Evolutionary conservation across 2,888 invertebrate genomes (phyloP).

Genomic region (Nematopogon swammerdamellus): DNA sequence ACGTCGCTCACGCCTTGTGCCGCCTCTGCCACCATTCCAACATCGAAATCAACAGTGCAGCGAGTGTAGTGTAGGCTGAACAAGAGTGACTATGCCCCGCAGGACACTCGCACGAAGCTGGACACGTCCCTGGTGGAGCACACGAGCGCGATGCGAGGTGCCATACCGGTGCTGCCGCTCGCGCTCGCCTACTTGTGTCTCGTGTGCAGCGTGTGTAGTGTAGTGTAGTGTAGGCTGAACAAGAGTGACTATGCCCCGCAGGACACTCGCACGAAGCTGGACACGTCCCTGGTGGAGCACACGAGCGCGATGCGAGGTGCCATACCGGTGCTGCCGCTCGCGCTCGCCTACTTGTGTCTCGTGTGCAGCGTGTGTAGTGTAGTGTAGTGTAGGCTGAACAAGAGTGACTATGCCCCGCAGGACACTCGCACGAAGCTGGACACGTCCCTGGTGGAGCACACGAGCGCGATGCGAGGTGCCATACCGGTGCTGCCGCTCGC

Average conservation of each 20-base stretch:
- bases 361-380: slow-evolving; percentile 54
- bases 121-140: slow-evolving; percentile 78
- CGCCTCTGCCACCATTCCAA: too few species aligned
- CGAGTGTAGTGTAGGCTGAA: too few species aligned
- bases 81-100: slow-evolving; percentile 13
- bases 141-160: slow-evolving; percentile 84
- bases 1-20: too few species aligned
- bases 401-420: slow-evolving; percentile 35
- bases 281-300: slow-evolving; percentile 74
- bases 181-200: slow-evolving; percentile 86
- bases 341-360: slow-evolving; percentile 84
- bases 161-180: slow-evolving; percentile 87
- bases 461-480: slow-evolving; percentile 85
- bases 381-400: too few species aligned
- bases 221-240: too few species aligned
- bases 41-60: too few species aligned
- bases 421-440: slow-evolving; percentile 75
- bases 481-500: slow-evolving; percentile 87
- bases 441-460: slow-evolving; percentile 73
- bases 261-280: slow-evolving; percentile 61
- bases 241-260: too few species aligned
- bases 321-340: slow-evolving; percentile 85
- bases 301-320: slow-evolving; percentile 87
- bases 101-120: slow-evolving; percentile 75
- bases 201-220: slow-evolving; percentile 73